phyloP scores from a whole-genome alignment of 1,140 invertebrate genomes.

The Berghia stephanieae region DNA sequence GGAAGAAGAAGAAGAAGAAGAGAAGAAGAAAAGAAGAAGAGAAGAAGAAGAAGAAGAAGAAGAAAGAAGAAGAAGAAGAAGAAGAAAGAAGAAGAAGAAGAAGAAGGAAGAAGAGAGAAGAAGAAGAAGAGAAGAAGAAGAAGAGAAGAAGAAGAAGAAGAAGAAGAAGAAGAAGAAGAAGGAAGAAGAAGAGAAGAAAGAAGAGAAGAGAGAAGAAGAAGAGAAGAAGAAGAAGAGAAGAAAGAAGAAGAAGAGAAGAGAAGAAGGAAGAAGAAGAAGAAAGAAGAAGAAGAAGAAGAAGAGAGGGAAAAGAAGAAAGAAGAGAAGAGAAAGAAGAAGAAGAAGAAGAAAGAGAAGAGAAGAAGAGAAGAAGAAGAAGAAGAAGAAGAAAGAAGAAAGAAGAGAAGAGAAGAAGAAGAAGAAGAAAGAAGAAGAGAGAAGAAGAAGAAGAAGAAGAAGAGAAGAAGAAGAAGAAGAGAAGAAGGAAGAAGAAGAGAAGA shows the following conservation, averaged over 20 bases:
- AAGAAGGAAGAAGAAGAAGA: background rate
- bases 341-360: background rate
- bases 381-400: background rate
- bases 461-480: background rate
- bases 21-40: conserved; percentile 31
- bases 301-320: background rate
- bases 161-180: background rate
- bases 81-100: conserved; percentile 32
- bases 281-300: background rate
- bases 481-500: background rate
- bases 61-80: conserved; percentile 32
- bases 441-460: conserved; percentile 22
- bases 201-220: background rate
- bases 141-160: background rate
- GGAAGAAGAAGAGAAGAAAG: background rate
- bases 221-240: background rate
- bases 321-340: background rate
- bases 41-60: conserved; percentile 33
- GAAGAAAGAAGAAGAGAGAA: background rate
- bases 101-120: background rate
- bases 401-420: background rate
- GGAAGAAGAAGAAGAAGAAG: conserved; percentile 23
- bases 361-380: no score
- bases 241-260: background rate
- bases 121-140: background rate